phyloP scores from a whole-genome alignment of 2,888 invertebrate species.

The Podotricha telesiphe region DNA sequence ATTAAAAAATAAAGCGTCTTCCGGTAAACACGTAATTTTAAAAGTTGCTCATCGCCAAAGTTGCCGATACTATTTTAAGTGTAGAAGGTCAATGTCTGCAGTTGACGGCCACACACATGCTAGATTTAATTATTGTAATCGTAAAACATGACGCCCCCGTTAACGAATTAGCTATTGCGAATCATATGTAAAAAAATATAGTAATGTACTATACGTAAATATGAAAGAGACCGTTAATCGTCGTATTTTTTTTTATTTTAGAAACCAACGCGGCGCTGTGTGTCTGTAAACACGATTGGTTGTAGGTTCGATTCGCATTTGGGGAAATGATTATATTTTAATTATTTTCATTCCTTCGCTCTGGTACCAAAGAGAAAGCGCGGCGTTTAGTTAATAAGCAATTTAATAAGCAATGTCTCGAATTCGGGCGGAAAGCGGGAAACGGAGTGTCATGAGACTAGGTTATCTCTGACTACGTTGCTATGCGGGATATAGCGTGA shows the following conservation, averaged over 20 bases:
- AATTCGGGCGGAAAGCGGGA: too few relatives aligned
- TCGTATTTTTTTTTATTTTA: background rate
- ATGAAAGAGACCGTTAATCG: slow-evolving; percentile 3
- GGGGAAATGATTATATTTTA: too few relatives aligned
- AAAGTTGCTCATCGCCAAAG: slow-evolving; percentile 34
- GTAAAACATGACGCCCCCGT: slow-evolving; percentile 50
- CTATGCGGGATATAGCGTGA: too few relatives aligned
- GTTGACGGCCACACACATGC: slow-evolving; percentile 53
- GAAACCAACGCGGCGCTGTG: too few relatives aligned
- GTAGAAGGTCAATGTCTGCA: slow-evolving; percentile 75
- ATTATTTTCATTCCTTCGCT: too few relatives aligned
- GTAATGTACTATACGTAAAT: slow-evolving; percentile 9
- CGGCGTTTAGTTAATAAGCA: too few relatives aligned
- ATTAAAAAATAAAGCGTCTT: background rate
- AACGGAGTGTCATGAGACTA: too few relatives aligned
- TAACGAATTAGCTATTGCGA: slow-evolving; percentile 42
- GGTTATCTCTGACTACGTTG: too few relatives aligned
- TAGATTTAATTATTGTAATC: slow-evolving; percentile 46
- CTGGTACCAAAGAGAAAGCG: too few relatives aligned
- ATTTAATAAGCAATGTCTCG: too few relatives aligned
- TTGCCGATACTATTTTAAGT: slow-evolving; percentile 59
- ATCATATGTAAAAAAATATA: slow-evolving; percentile 38
- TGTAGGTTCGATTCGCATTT: too few relatives aligned
- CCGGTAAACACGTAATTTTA: slow-evolving; percentile 21
- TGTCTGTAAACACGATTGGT: too few relatives aligned